phyloP scores from a whole-genome alignment of 53 echinoderm and acorn worm genomes.

The Astropecten irregularis region DNA sequence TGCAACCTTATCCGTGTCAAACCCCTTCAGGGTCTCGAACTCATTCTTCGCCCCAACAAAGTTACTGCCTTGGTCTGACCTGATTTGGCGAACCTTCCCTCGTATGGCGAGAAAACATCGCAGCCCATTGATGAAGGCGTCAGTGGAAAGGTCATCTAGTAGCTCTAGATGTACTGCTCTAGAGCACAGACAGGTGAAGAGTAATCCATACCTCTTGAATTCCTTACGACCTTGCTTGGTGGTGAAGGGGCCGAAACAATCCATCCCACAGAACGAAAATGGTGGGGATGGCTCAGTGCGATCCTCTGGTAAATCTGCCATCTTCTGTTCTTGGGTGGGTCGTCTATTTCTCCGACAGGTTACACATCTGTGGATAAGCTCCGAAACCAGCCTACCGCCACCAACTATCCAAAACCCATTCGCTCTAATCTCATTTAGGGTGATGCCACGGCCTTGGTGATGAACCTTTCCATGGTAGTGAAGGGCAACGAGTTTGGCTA shows the following conservation, averaged over 20 bases:
- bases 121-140: slow-evolving; percentile 63
- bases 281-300: slow-evolving; percentile 35
- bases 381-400: slow-evolving; percentile 21
- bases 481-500: slow-evolving; percentile 12
- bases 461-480: slow-evolving; percentile 44
- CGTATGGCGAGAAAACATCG: slow-evolving; percentile 61
- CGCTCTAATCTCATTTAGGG: slow-evolving; percentile 47
- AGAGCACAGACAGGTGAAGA: slow-evolving; percentile 60
- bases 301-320: slow-evolving; percentile 48
- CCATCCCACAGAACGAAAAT: slow-evolving; percentile 52
- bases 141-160: slow-evolving; percentile 58
- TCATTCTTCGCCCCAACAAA: slow-evolving; percentile 63
- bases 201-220: slow-evolving; percentile 53
- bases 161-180: slow-evolving; percentile 60
- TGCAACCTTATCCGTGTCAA: slow-evolving; percentile 34
- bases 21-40: slow-evolving; percentile 35
- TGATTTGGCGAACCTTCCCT: slow-evolving; percentile 52
- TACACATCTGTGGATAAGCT: slow-evolving; percentile 60
- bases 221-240: slow-evolving; percentile 55
- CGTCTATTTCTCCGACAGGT: slow-evolving; percentile 56
- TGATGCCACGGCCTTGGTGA: slow-evolving; percentile 61
- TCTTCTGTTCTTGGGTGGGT: slow-evolving; percentile 60
- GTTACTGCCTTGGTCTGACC: slow-evolving; percentile 66
- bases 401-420: slow-evolving; percentile 61
- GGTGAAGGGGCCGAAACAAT: slow-evolving; percentile 63